Evolutionary conservation across 1,140 invertebrate genomes (phyloP), one percentile per base, ranked within the genome.

Genomic region (Sarcophaga bullata): DNA sequence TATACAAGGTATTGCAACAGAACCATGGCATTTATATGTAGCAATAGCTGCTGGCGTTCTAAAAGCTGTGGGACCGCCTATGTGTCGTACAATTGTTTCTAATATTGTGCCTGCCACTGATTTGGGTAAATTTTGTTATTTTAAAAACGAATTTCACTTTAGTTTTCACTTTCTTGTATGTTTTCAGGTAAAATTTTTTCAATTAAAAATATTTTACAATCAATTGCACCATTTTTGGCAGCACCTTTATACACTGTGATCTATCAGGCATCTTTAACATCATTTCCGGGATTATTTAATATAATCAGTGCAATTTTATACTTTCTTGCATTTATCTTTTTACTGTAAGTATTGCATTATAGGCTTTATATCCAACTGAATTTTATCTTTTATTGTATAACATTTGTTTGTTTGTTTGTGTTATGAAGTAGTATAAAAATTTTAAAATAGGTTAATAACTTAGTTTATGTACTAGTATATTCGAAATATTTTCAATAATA

Each of bases 11-110:
- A 91, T 94, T 46, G 92, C 93, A 8, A 87, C 86, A 3, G 88
- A n/a, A 82, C 86, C 93, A 2, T 95, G 93, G 93, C 92, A 94
- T 62, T 92, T 95, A 91, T 95, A 95, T 89, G 84, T 89, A 0
- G 85, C 86, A 1, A 84, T 90, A 9, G 83, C 86, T 8, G 73
- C 94, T 81, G 91, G 92, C 62, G 85, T 92, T 19, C 92, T 94
- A 75, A 89, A 91, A 82, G 92, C 91, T 3, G 88, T 94, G 47
- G n/a, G 92, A 15, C 91, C 91, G 8, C 93, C 94, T 46, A 91
- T 94, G 84, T 92, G 93, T 68, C 91, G 94, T 81, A 92, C 94
- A 3, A 90, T 93, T 73, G 86, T 95, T 15, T 93, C 94, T 1
- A 95, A 95, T 86, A 92, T 93, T 48, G 91, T 94, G n/a, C 92